These are phyloP conservation scores for Zaprionus kolodkinae DNA, from an alignment of 1,140 invertebrate species.

Conservation along the genomic window DNA sequence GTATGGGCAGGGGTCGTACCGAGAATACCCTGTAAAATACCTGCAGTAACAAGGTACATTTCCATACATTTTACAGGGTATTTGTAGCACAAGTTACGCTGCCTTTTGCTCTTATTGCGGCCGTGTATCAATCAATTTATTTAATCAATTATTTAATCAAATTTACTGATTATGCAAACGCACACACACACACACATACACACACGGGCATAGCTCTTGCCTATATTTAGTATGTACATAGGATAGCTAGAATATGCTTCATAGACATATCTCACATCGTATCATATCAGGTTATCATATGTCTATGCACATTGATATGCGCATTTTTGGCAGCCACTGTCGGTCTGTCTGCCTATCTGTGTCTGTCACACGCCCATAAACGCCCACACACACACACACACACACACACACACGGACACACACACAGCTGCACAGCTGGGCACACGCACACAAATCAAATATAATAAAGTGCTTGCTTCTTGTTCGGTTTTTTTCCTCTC, in stretches of 20 bases:
- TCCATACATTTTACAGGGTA: neutral
- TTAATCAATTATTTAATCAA: slow-evolving; percentile 76
- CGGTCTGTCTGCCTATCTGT: slow-evolving; percentile 7
- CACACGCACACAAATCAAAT: slow-evolving; percentile 51
- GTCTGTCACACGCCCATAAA: slow-evolving; percentile 32
- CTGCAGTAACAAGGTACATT: no score
- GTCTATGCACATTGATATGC: slow-evolving; percentile 43
- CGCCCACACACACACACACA: slow-evolving; percentile 38
- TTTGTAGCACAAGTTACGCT: neutral
- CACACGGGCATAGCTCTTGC: neutral
- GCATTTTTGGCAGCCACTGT: slow-evolving; percentile 30
- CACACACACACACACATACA: slow-evolving; percentile 11
- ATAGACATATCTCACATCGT: slow-evolving; percentile 18
- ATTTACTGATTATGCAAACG: slow-evolving; percentile 70
- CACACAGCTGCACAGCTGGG: slow-evolving; percentile 24
- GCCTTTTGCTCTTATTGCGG: neutral
- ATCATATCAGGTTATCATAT: slow-evolving; percentile 10
- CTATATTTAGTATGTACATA: neutral
- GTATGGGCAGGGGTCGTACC: neutral
- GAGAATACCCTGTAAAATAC: neutral
- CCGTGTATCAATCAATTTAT: slow-evolving; percentile 66
- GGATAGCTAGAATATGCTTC: neutral
- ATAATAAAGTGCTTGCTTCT: slow-evolving; percentile 48
- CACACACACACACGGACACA: slow-evolving; percentile 36
- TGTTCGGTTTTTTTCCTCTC: slow-evolving; percentile 1